Conservation (phyloP, 2,113 vertebrate genomes). For the Aramus guarauna region DNA sequence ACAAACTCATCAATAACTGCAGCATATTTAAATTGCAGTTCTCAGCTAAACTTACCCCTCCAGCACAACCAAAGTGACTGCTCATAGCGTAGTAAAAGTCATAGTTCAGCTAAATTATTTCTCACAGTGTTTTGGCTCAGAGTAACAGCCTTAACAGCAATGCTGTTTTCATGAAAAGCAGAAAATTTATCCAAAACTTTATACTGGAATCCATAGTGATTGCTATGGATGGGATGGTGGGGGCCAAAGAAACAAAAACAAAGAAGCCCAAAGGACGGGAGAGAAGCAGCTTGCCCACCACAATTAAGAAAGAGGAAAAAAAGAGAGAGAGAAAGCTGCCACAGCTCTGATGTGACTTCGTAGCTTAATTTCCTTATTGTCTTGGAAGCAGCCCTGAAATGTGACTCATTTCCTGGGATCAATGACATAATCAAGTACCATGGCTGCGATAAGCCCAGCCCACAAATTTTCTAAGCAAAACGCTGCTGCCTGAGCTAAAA, state of each 20-base stretch:
- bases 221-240: background rate
- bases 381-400: background rate
- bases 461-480: background rate
- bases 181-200: background rate
- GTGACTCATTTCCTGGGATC: constrained; percentile 30
- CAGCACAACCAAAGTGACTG: background rate
- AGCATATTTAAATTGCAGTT: background rate
- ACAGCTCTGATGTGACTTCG: background rate
- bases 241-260: background rate
- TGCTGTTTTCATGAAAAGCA: background rate
- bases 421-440: background rate
- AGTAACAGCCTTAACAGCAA: background rate
- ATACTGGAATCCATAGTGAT: background rate
- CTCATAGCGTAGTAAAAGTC: background rate
- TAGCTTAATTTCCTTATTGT: constrained; percentile 3
- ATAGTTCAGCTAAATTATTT: background rate
- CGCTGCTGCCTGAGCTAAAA: background rate
- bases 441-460: background rate
- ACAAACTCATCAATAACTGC: background rate
- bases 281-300: background rate
- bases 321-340: background rate
- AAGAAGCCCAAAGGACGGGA: background rate
- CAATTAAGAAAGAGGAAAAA: background rate
- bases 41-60: background rate
- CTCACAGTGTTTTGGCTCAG: background rate